phyloP scores from a whole-genome alignment of 2,888 invertebrate genomes.

The Augochlorella aurata region DNA sequence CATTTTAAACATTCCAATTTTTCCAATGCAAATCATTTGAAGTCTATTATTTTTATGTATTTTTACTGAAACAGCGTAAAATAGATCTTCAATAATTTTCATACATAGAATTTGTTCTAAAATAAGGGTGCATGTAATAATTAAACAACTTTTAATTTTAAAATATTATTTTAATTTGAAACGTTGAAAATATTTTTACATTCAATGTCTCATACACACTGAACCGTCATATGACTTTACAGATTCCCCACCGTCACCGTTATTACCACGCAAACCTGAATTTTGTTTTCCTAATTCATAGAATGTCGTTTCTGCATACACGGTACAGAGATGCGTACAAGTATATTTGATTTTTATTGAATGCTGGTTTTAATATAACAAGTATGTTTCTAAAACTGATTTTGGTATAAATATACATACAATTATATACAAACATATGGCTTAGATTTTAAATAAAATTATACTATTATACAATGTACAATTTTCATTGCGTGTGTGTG shows the following conservation, averaged over 20 bases:
- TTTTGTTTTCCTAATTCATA: not conserved
- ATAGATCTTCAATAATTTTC: too few relatives aligned
- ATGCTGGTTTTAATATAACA: constrained; percentile 59
- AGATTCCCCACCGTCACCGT: not conserved
- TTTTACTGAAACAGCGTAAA: too few relatives aligned
- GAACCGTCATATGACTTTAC: not conserved
- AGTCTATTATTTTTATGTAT: too few relatives aligned
- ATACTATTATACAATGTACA: constrained; percentile 71
- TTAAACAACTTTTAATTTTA: not conserved
- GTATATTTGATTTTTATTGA: constrained; percentile 68
- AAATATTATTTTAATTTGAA: not conserved
- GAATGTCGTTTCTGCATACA: constrained; percentile 4
- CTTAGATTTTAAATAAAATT: constrained; percentile 71
- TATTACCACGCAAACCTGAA: constrained; percentile 2
- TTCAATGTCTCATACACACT: constrained; percentile 1
- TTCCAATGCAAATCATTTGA: too few relatives aligned
- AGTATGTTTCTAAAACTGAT: constrained; percentile 59
- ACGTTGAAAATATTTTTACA: not conserved
- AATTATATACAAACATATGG: constrained; percentile 69
- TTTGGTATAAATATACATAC: constrained; percentile 63
- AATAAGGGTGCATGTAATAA: not conserved
- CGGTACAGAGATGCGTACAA: constrained; percentile 2
- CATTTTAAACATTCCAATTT: too few relatives aligned
- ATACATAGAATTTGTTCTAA: not conserved
- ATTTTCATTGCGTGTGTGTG: constrained; percentile 37